Conservation (phyloP, 2,113 vertebrate genomes). For the Cettia cetti region DNA sequence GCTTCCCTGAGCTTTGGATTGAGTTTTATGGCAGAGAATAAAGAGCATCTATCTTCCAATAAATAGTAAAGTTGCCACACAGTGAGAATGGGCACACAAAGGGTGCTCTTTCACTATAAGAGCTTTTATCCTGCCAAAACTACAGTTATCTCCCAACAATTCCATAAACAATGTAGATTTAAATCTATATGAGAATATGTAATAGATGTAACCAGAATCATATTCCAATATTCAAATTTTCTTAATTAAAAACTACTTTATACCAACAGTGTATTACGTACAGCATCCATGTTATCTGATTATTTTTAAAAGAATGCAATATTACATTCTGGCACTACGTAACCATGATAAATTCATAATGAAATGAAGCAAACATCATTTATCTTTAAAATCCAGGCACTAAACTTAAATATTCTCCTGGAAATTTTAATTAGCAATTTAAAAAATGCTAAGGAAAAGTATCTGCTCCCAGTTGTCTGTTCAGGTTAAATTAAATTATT, state of each 20-base stretch:
- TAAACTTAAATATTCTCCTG: slow-evolving; percentile 66
- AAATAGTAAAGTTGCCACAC: background rate
- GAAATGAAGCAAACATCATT: slow-evolving; percentile 51
- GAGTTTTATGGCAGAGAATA: background rate
- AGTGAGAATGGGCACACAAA: background rate
- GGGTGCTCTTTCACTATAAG: background rate
- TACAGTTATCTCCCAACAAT: background rate
- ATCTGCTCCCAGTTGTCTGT: slow-evolving; percentile 66
- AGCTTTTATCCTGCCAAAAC: background rate
- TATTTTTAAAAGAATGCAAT: slow-evolving; percentile 29
- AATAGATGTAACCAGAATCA: background rate
- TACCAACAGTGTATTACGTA: background rate
- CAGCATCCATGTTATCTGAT: background rate
- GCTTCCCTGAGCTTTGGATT: background rate
- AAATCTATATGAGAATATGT: background rate
- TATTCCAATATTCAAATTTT: slow-evolving; percentile 11
- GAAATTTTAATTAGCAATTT: slow-evolving; percentile 72
- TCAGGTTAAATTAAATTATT: slow-evolving; percentile 76
- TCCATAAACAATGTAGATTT: background rate
- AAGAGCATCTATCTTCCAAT: background rate
- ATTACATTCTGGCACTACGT: slow-evolving; percentile 1
- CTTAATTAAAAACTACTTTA: slow-evolving; percentile 40
- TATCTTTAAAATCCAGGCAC: slow-evolving; percentile 62
- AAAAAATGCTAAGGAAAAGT: slow-evolving; percentile 64
- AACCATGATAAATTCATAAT: slow-evolving; percentile 34